These are phyloP conservation scores for Ceratosolen fusciceps DNA, from an alignment of 1,140 invertebrate genomes.

Conservation along the genomic window DNA sequence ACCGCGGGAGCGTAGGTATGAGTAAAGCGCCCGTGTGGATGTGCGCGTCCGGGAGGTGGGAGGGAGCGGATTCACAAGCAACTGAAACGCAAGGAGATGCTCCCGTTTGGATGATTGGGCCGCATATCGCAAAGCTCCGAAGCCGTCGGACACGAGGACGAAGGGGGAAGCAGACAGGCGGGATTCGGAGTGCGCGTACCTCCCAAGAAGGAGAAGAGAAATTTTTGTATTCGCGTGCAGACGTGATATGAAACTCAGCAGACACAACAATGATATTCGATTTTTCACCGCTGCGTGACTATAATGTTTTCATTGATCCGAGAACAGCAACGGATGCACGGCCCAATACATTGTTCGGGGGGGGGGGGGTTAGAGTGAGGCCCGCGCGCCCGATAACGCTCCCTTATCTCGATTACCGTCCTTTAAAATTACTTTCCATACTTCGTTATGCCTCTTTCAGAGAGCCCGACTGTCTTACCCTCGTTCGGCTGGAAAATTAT, in stretches of 20 bases:
- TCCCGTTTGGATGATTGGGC: slow-evolving; percentile 19
- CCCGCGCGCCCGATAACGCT: neutral
- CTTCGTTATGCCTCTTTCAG: neutral
- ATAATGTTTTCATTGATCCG: slow-evolving; percentile 41
- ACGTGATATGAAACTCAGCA: slow-evolving; percentile 33
- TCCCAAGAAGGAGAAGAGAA: slow-evolving; percentile 32
- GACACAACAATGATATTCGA: slow-evolving; percentile 47
- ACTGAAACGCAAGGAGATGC: slow-evolving; percentile 17
- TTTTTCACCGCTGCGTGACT: slow-evolving; percentile 36
- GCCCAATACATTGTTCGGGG: slow-evolving; percentile 7
- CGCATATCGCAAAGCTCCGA: slow-evolving; percentile 18
- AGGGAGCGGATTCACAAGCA: neutral
- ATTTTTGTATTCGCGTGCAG: slow-evolving; percentile 19
- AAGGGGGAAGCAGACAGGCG: slow-evolving; percentile 26
- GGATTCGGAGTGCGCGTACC: slow-evolving; percentile 24
- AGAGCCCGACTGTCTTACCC: neutral
- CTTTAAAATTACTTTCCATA: slow-evolving; percentile 13
- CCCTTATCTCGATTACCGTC: slow-evolving; percentile 27
- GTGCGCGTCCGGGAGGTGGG: neutral
- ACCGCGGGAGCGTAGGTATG: neutral
- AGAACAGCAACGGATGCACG: neutral
- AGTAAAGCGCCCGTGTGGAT: neutral
- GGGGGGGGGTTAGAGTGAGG: no score
- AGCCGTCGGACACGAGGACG: slow-evolving; percentile 29
- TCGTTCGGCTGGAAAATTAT: neutral